phyloP scores from a whole-genome alignment of 2,888 invertebrate genomes.

The Erynnis tages region DNA sequence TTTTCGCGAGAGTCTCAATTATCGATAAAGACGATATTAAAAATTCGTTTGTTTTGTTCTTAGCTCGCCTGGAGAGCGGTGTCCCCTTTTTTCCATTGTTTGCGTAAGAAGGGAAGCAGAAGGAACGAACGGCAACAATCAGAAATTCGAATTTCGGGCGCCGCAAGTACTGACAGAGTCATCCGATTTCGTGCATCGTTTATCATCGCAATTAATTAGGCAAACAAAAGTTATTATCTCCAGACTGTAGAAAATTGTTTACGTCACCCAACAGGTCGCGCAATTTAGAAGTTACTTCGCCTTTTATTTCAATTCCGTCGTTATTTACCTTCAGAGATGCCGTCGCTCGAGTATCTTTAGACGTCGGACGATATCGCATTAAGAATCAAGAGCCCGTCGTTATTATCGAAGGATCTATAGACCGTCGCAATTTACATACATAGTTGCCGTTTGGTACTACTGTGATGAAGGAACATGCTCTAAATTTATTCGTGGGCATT shows the following conservation, averaged over 20 bases:
- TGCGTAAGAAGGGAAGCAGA: conserved; percentile 70
- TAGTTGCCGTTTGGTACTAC: conserved; percentile 61
- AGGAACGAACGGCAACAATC: conserved; percentile 73
- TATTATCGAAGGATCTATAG: conserved; percentile 55
- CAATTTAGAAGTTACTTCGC: conserved; percentile 47
- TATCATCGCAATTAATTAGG: conserved; percentile 73
- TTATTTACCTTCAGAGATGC: conserved; percentile 37
- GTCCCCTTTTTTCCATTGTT: conserved; percentile 77
- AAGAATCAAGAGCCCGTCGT: conserved; percentile 38
- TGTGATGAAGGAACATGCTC: conserved; percentile 72
- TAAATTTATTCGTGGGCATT: conserved; percentile 80
- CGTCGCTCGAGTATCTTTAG: conserved; percentile 35
- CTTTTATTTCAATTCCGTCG: conserved; percentile 38
- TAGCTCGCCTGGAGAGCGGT: conserved; percentile 68
- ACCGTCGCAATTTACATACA: conserved; percentile 64
- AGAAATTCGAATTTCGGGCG: conserved; percentile 73
- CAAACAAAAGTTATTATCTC: conserved; percentile 64
- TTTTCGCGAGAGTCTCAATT: conserved; percentile 80
- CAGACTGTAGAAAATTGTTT: conserved; percentile 31
- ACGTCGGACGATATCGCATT: conserved; percentile 37
- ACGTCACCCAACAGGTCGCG: conserved; percentile 36
- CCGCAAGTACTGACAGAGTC: conserved; percentile 70
- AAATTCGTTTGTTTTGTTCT: conserved; percentile 82
- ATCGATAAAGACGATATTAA: conserved; percentile 81
- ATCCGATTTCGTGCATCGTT: conserved; percentile 73